phyloP scores from a whole-genome alignment of 64 coral and sea anemone species.

The Platygyra sinensis region DNA sequence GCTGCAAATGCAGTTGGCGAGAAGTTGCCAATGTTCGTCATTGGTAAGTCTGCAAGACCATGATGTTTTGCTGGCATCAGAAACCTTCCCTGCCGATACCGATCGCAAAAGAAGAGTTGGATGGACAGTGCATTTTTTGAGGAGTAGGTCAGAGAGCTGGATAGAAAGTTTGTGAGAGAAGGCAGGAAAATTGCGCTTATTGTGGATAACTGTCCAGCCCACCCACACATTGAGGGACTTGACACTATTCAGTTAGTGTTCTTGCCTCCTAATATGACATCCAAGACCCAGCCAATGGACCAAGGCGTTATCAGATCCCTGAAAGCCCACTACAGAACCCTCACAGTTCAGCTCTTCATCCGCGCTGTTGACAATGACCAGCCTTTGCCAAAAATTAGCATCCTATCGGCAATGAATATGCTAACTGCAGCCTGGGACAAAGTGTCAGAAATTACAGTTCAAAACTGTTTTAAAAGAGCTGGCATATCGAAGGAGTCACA shows the following conservation, averaged over 20 bases:
- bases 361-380: conserved; percentile 32
- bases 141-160: conserved; percentile 60
- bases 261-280: conserved; percentile 55
- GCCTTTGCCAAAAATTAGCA: conserved; percentile 44
- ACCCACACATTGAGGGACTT: conserved; percentile 52
- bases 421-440: conserved; percentile 57
- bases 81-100: conserved; percentile 42
- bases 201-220: conserved; percentile 60
- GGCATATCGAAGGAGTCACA: conserved; percentile 52
- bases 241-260: conserved; percentile 52
- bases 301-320: conserved; percentile 57
- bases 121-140: conserved; percentile 62
- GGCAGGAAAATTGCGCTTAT: conserved; percentile 62
- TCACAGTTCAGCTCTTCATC: conserved; percentile 24
- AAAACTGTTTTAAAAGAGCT: conserved; percentile 58
- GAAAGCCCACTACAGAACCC: conserved; percentile 59
- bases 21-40: no score
- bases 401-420: conserved; percentile 51
- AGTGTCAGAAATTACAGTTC: conserved; percentile 43
- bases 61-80: no score
- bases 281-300: conserved; percentile 64
- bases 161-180: conserved; percentile 47
- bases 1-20: conserved; percentile 61
- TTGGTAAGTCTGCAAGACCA: no score
- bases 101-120: conserved; percentile 56